Evolutionary conservation across 2,797 vertebrate species (phyloP).

Genomic region (Poecilia picta): DNA sequence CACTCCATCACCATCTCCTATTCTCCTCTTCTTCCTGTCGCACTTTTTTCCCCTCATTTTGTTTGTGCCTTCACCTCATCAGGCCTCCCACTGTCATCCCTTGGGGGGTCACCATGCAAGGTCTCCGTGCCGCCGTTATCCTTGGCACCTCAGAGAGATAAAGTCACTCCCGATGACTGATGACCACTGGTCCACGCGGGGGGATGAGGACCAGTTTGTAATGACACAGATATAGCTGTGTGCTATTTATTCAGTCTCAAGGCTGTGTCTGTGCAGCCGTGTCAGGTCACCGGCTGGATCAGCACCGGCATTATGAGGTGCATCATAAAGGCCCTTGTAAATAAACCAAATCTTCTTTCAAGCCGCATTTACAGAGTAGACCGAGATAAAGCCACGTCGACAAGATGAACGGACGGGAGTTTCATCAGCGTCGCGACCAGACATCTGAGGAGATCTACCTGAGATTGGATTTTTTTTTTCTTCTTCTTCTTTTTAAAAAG

Average conservation of each 20-base stretch:
- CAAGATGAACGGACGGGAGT: slow-evolving; percentile 54
- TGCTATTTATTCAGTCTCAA: slow-evolving; percentile 66
- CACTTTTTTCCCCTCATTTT: slow-evolving; percentile 27
- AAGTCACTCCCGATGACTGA: slow-evolving; percentile 72
- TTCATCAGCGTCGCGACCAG: slow-evolving; percentile 37
- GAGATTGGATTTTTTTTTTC: slow-evolving; percentile 27
- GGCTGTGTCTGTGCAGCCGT: slow-evolving; percentile 61
- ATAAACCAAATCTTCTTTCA: slow-evolving; percentile 66
- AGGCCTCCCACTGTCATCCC: slow-evolving; percentile 37
- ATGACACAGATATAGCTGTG: slow-evolving; percentile 56
- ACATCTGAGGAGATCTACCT: slow-evolving; percentile 27
- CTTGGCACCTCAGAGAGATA: slow-evolving; percentile 71
- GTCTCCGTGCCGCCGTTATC: slow-evolving; percentile 65
- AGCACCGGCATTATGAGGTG: slow-evolving; percentile 49
- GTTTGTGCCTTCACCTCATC: slow-evolving; percentile 55
- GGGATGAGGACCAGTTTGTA: slow-evolving; percentile 62
- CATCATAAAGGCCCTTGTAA: slow-evolving; percentile 75
- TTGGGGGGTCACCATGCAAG: slow-evolving; percentile 43
- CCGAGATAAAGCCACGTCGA: slow-evolving; percentile 48
- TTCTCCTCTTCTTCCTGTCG: slow-evolving; percentile 12
- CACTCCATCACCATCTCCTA: slow-evolving; percentile 48
- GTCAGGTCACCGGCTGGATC: slow-evolving; percentile 63
- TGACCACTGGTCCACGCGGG: slow-evolving; percentile 55
- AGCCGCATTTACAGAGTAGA: slow-evolving; percentile 31
- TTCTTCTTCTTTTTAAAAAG: slow-evolving; percentile 24